Percentiles rank a stretch among this genome's conserved stretches.
phyloP scores from a whole-genome alignment of 2,797 vertebrate species.

The Pipistrellus kuhlii region DNA sequence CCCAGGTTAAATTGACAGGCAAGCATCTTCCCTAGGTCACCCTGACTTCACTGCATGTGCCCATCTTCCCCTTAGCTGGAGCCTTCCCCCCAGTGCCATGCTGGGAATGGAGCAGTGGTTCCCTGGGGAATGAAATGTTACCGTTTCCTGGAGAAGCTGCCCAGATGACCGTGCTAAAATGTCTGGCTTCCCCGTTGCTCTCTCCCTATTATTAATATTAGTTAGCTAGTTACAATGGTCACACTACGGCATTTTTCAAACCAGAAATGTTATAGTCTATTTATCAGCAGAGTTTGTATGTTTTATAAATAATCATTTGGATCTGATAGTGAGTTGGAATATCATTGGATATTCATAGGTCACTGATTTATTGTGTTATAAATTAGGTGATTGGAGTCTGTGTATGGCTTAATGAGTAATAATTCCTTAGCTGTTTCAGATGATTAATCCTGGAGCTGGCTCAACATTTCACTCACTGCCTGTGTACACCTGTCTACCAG shows the following conservation, averaged over 20 bases:
- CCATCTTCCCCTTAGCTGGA: not conserved
- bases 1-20: not conserved
- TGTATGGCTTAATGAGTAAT: conserved; percentile 16
- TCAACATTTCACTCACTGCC: conserved; percentile 77
- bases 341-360: not conserved
- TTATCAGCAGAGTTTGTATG: not conserved
- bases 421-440: conserved; percentile 17
- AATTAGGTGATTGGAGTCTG: not conserved
- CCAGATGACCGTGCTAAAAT: not conserved
- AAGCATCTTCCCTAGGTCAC: not conserved
- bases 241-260: conserved; percentile 7
- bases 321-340: not conserved
- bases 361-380: conserved; percentile 1
- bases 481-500: conserved; percentile 70
- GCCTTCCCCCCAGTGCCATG: not conserved
- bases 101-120: not conserved
- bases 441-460: conserved; percentile 48
- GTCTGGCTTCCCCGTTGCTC: not conserved
- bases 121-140: not conserved
- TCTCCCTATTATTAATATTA: not conserved
- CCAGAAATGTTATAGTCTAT: not conserved
- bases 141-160: not conserved
- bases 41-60: not conserved
- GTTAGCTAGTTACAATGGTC: not conserved
- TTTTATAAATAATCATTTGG: conserved; percentile 27